Conservation (phyloP, 2,888 invertebrate species). For the Drosophila mimetica region DNA sequence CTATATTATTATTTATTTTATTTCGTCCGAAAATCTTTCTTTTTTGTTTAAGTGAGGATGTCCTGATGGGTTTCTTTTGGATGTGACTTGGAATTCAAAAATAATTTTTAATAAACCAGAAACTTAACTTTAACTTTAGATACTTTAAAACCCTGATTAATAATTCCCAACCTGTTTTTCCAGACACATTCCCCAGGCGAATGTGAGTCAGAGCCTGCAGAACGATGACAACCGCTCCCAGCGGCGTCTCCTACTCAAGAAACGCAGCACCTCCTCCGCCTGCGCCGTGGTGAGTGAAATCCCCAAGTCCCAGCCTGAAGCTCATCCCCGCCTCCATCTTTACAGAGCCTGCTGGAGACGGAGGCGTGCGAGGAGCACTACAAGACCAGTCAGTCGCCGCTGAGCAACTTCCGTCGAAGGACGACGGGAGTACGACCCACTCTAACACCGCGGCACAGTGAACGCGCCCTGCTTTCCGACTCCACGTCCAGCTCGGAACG, state of each 20-base stretch:
- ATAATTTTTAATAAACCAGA: no score
- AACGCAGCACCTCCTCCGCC: slow-evolving; percentile 94
- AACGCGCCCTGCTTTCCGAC: slow-evolving; percentile 88
- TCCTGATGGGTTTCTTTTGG: no score
- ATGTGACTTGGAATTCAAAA: no score
- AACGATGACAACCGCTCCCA: slow-evolving; percentile 90
- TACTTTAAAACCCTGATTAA: neutral
- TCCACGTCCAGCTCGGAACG: slow-evolving; percentile 85
- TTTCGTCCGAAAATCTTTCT: no score
- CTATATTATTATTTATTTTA: no score
- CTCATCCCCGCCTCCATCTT: slow-evolving; percentile 1
- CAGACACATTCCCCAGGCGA: slow-evolving; percentile 90
- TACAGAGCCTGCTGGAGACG: slow-evolving; percentile 92
- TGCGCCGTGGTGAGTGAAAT: slow-evolving; percentile 88
- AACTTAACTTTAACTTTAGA: no score
- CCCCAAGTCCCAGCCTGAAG: neutral
- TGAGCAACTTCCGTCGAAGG: slow-evolving; percentile 90
- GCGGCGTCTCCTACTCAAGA: slow-evolving; percentile 93
- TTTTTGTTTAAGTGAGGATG: no score
- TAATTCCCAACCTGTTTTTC: slow-evolving; percentile 10
- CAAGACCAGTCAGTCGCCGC: slow-evolving; percentile 91
- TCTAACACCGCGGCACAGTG: slow-evolving; percentile 93
- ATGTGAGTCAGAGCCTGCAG: slow-evolving; percentile 87
- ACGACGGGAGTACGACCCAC: slow-evolving; percentile 85
- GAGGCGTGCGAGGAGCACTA: slow-evolving; percentile 90